Evolutionary conservation across 2,797 vertebrate genomes (phyloP), one percentile per base, ranked within the genome.

Genomic region (Champsocephalus gunnari): DNA sequence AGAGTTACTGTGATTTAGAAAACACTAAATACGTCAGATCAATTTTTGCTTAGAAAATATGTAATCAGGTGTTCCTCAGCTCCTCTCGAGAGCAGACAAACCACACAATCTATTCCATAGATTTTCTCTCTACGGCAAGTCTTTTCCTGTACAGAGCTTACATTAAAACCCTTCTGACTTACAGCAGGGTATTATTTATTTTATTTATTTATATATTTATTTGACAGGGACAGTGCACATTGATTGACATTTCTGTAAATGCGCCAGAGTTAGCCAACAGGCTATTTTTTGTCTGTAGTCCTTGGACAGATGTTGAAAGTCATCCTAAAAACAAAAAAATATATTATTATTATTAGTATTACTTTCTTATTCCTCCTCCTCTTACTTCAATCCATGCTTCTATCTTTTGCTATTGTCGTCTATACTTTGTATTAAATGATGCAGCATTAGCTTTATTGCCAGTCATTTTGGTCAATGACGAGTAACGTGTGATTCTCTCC

Each of bases 51-150:
- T 34, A 38, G 45, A 61, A 53, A 28, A 50, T 41, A 45, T 8
- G 13, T 41, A 49, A 19, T 71, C 49, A 59, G 49, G 21, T 77
- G 43, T 61, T 32, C 34, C 12, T 66, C 53, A 9, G 12, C 0
- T 1, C 12, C 43, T 75, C 56, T 57, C 0, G 2, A 55, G 13
- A 66, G 28, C 17, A 71, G 55, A 82, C 3, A 32, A 47, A 54
- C 24, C 44, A 28, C 19, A 66, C 49, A 65, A 64, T 83, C 12
- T 28, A 59, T 82, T 48, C 19, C 41, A 60, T 50, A 47, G 56
- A 83, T 75, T 71, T 85, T 70, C 41, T 41, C 44, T 66, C 54
- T 12, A 56, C n/a, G 71, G 12, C 12, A 16, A 70, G 41, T 28
- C 17, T 24, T 54, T 24, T 71, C 9, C 58, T 72, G 44, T n/a